A percentile compares a stretch with the other conserved stretches of the same genome.
Conservation (phyloP, 2,888 invertebrate genomes). For the Spilarctia lutea region DNA sequence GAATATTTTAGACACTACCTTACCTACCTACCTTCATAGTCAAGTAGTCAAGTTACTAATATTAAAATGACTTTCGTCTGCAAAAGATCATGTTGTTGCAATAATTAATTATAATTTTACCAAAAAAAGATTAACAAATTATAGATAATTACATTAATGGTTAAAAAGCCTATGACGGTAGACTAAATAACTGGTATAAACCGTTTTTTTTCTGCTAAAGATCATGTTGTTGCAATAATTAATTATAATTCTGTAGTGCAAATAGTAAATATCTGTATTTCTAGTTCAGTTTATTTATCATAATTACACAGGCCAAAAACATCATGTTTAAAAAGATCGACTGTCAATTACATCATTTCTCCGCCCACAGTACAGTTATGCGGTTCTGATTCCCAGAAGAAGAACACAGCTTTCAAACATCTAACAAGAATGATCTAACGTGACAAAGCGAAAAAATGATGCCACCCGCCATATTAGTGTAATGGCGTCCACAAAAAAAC, state of each 20-base stretch:
- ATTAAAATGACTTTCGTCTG: not conserved
- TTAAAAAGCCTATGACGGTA: too few relatives aligned
- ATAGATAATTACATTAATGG: too few relatives aligned
- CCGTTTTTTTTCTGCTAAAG: too few relatives aligned
- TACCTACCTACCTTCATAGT: too few relatives aligned
- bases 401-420: conserved; percentile 81
- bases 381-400: conserved; percentile 74
- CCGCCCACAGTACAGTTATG: conserved; percentile 77
- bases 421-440: conserved; percentile 86
- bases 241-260: not conserved
- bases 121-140: too few relatives aligned
- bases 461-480: conserved; percentile 83
- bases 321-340: conserved; percentile 30
- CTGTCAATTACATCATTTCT: conserved; percentile 80
- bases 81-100: not conserved
- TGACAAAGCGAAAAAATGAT: conserved; percentile 85
- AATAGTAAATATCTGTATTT: not conserved
- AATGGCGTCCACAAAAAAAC: conserved; percentile 85
- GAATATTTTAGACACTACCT: too few relatives aligned
- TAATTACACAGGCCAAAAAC: conserved; percentile 15
- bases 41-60: not conserved
- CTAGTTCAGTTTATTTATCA: conserved; percentile 1
- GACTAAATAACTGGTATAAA: too few relatives aligned
- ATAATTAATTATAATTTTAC: not conserved
- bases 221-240: not conserved